Conservation (phyloP, 2,113 vertebrate species). For the Baryphthengus martii region DNA sequence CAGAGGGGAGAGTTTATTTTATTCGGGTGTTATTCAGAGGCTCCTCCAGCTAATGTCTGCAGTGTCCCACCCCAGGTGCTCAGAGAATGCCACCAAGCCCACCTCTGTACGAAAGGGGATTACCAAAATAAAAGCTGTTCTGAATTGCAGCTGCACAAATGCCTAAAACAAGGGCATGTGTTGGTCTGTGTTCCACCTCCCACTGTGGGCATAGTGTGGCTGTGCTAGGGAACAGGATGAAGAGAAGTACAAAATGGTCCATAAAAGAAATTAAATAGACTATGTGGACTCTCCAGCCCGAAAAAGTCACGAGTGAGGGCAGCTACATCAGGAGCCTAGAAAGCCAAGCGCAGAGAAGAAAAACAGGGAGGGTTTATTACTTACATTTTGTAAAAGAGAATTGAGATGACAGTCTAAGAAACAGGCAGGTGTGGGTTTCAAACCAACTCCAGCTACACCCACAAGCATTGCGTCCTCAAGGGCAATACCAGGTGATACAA, state of each 20-base stretch:
- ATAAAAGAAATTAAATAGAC: background rate
- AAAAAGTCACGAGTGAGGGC: background rate
- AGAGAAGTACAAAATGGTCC: background rate
- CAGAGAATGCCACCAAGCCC: background rate
- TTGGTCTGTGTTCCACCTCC: background rate
- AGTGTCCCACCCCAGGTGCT: background rate
- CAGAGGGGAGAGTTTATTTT: background rate
- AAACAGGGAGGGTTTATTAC: background rate
- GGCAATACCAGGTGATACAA: fast-evolving
- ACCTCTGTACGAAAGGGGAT: background rate
- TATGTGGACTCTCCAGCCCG: background rate
- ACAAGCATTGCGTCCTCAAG: background rate
- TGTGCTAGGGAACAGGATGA: background rate
- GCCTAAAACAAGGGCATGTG: background rate
- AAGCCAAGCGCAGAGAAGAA: background rate
- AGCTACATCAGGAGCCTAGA: background rate
- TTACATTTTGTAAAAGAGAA: background rate
- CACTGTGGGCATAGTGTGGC: background rate
- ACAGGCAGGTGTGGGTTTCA: background rate
- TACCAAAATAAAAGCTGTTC: background rate
- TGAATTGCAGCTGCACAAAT: background rate
- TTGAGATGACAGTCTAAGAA: background rate
- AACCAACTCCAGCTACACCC: background rate
- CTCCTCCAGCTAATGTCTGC: background rate
- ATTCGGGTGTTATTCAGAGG: background rate